Base-by-base conservation (phyloP, 1,140 invertebrate species). In the Drosophila yakuba region DNA sequence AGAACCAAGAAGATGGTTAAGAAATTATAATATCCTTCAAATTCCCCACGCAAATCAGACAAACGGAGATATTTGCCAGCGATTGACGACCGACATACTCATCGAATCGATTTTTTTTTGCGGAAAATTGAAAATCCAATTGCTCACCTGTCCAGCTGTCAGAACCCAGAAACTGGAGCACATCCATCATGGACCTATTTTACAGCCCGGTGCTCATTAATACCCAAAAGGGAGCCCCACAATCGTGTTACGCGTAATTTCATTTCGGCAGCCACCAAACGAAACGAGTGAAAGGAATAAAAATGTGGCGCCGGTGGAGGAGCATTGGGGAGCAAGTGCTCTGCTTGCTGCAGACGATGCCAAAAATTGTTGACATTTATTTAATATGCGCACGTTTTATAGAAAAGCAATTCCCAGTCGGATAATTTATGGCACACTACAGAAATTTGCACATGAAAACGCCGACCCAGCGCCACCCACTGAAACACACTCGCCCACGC, bases 301-400 rank as follows among this genome's bases (percentile, higher is more conserved):
- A 80, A 89, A 84, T 75, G 25, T 23, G 41, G 23, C 50, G 41
- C 35, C 25, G 3, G 17, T 17, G 17, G 15, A 6, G 32, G 32
- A 32, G 28, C 28, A 8, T 2, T 8, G 28, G 28, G 48, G 20
- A 10, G 7, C 28, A 25, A 44, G 4, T 64, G 80, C 54, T 67
- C 81, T 68, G 73, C 72, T 73, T 83, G 71, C 75, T 83, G 71
- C 75, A 57, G 61, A 74, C 61, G 67, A 72, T 73, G 68, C 67
- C 68, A 78, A 77, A 61, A 88, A 78, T 90, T 84, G 86, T 89
- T 89, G 84, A 89, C 84, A 89, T 89, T 89, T 89, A 89, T 89
- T 89, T 89, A 89, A 89, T 89, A 89, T 90, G 84, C 85, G 85
- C 84, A 89, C 84, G 84, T 90, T 89, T 90, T 90, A 89, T 89